Conservation (phyloP, 1,140 invertebrate genomes). For the Pemphigus obesinymphae region DNA sequence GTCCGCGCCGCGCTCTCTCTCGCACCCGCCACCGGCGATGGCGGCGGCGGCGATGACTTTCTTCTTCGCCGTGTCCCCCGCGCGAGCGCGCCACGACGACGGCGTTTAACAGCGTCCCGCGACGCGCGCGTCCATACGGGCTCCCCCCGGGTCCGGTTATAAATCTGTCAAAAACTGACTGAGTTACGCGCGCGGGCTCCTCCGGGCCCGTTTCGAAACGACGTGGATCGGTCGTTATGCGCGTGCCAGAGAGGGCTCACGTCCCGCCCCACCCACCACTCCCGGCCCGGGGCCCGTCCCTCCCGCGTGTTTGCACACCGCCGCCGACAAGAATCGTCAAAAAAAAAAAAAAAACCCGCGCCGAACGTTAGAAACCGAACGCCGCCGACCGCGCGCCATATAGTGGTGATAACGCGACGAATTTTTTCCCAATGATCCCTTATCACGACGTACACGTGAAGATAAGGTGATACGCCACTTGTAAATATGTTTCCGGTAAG, state of each 20-base stretch:
- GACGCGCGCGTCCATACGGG: slow-evolving; percentile 29
- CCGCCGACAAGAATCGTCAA: slow-evolving; percentile 37
- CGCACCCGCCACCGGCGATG: not conserved
- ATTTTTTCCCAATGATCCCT: too few relatives aligned
- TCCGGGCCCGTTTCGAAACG: slow-evolving; percentile 37
- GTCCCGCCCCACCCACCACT: not conserved
- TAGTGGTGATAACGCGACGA: not conserved
- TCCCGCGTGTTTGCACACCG: too few relatives aligned
- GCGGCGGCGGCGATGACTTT: not conserved
- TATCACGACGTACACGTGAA: too few relatives aligned
- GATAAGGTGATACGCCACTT: too few relatives aligned
- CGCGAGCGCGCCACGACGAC: not conserved
- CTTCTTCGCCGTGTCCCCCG: not conserved
- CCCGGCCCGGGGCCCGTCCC: not conserved
- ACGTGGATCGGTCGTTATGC: slow-evolving; percentile 17
- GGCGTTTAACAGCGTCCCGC: slow-evolving; percentile 15
- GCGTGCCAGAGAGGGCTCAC: not conserved
- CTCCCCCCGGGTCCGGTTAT: slow-evolving; percentile 38
- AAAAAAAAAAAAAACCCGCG: too few relatives aligned
- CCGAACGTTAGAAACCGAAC: slow-evolving; percentile 34
- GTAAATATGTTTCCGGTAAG: too few relatives aligned
- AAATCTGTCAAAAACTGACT: slow-evolving; percentile 42
- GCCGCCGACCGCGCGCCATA: not conserved
- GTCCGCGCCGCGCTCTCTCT: not conserved
- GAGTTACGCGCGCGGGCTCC: slow-evolving; percentile 41